A percentile compares a stretch with the other conserved stretches of the same genome.
Evolutionary conservation across 2,113 vertebrate genomes (phyloP).

Genomic region (Osmerus mordax): DNA sequence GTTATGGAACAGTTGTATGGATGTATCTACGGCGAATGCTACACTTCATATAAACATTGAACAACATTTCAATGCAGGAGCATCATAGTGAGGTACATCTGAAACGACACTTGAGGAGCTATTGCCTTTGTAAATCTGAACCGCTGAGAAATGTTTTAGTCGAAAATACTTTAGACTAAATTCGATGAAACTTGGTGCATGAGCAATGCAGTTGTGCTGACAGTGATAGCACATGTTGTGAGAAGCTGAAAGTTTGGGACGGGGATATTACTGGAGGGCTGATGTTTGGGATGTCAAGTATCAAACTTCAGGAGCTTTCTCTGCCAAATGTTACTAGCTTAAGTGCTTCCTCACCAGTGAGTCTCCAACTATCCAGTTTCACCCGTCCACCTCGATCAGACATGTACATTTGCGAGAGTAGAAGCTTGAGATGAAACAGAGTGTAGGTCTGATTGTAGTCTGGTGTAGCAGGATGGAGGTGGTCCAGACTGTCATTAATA

Average conservation of each 20-base stretch:
- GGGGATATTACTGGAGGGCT: constrained; percentile 13
- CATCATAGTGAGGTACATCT: not conserved
- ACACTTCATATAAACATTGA: not conserved
- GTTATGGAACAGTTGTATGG: not conserved
- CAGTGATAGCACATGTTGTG: not conserved
- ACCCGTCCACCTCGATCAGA: not conserved
- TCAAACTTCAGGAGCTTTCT: constrained; percentile 24
- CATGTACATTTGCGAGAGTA: constrained; percentile 4
- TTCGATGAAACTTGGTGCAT: not conserved
- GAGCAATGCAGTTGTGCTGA: too few relatives aligned
- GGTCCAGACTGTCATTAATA: not conserved
- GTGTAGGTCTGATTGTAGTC: not conserved
- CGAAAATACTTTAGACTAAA: too few relatives aligned
- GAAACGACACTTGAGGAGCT: constrained; percentile 40
- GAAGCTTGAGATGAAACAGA: constrained; percentile 5
- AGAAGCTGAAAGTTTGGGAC: not conserved
- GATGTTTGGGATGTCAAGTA: constrained; percentile 1
- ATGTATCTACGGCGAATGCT: not conserved
- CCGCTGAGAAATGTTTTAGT: not conserved
- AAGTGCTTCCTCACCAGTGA: not conserved
- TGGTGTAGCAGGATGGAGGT: not conserved
- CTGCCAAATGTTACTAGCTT: constrained; percentile 22
- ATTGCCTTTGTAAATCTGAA: constrained; percentile 8
- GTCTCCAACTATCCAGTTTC: constrained; percentile 26
- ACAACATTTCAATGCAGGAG: too few relatives aligned